Evolutionary conservation across 37 sponge, comb jelly and placozoan species (phyloP).

Genomic region (Cliona cf. orientalis): DNA sequence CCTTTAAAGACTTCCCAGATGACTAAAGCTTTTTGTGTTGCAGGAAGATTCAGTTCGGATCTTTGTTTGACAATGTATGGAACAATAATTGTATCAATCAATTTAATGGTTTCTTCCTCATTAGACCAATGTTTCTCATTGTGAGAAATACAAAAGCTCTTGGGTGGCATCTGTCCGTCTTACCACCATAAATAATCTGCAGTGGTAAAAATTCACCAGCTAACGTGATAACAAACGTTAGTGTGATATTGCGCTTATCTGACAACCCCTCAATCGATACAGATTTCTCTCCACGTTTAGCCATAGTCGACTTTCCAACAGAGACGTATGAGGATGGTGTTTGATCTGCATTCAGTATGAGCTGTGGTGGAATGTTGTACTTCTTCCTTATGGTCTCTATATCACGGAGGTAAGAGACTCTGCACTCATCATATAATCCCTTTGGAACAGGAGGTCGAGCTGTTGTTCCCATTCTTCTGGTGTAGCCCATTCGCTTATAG

Average conservation of each 20-base stretch:
- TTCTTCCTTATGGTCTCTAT: conserved; percentile 26
- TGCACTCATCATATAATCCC: conserved; percentile 46
- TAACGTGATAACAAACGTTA: conserved; percentile 35
- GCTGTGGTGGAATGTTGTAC: conserved; percentile 56
- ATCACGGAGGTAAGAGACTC: conserved; percentile 20
- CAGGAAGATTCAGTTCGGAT: conserved; percentile 22
- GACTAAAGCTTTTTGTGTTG: conserved; percentile 33
- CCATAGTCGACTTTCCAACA: conserved; percentile 61
- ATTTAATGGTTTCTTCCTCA: conserved; percentile 13
- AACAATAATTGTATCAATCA: conserved; percentile 3
- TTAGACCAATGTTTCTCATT: conserved; percentile 20
- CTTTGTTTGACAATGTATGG: conserved; percentile 34
- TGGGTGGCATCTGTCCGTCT: conserved; percentile 38
- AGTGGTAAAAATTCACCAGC: conserved; percentile 49
- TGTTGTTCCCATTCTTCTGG: conserved; percentile 33
- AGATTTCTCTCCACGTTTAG: background rate
- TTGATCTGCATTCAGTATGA: conserved; percentile 67
- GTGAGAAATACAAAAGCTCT: background rate
- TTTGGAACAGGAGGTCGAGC: conserved; percentile 50
- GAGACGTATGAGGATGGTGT: conserved; percentile 54
- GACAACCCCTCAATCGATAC: conserved; percentile 45
- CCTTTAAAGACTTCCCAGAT: conserved; percentile 50
- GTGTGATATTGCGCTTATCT: conserved; percentile 56
- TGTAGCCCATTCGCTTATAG: conserved; percentile 49
- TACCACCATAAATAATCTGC: conserved; percentile 66